Evolutionary conservation across 2,113 vertebrate genomes (phyloP), one percentile per base, ranked within the genome.

Genomic region (Geococcyx californianus): DNA sequence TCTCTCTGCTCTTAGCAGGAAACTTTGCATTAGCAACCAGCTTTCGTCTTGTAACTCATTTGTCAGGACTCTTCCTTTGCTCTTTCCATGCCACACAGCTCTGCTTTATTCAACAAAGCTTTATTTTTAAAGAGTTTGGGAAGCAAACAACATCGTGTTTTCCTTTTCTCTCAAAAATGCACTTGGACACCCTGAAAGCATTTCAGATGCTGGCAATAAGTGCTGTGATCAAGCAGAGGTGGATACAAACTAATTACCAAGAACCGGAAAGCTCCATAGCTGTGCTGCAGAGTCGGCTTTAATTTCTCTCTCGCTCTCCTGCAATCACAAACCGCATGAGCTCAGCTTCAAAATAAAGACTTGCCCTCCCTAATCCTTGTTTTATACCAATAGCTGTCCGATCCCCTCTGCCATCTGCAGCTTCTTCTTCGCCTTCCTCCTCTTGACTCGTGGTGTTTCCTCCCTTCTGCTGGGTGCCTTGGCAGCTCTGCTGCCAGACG

Each of bases 381-480:
- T 49, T 89, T 51, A 23, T 20, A 62, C 55, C 44, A 45, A 62
- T 10, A 62, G 60, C 51, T 74, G 75, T 67, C 67, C 89, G 92
- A 90, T 64, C 1, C 2, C 52, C 7, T 9, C 26, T 69, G 73
- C 84, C 78, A 70, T 66, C 33, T 73, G 67, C 55, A 25, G 67
- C 63, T 87, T 36, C 69, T 79, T 59, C 66, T 47, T 91, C 6
- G 2, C 68, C 44, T 64, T 69, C 58, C 58, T 49, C 49, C 45
- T 87, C 49, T 29, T 0, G 0, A 20, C 4, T 10, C 2, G 0
- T 1, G 1, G 36, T 6, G 0, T 42, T 52, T 68, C 49, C 63
- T 54, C 42, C 47, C 28, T 55, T 62, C 93, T 59, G 15, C 11
- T 1, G 0, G 3, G 3, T 19, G 34, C 66, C 85, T 52, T 4